A percentile compares a stretch with the other conserved stretches of the same genome.
Conservation (phyloP, 2,888 invertebrate genomes). For the Tuberolachnus salignus region DNA sequence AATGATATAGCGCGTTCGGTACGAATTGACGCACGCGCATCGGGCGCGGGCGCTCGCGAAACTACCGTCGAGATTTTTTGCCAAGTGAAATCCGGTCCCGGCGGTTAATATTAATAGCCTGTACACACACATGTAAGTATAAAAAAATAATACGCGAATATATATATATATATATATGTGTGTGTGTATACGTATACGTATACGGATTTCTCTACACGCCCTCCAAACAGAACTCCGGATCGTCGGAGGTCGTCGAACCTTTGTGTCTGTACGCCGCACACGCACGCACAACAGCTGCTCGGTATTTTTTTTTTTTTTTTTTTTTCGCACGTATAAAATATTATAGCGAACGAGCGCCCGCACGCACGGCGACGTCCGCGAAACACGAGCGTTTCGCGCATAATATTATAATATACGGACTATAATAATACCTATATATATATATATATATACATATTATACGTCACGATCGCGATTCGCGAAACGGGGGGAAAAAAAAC, state of each 20-base stretch:
- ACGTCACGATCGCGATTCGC: too few species aligned
- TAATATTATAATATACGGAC: too few species aligned
- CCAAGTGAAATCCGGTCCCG: slow-evolving; percentile 47
- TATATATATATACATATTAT: too few species aligned
- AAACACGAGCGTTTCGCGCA: too few species aligned
- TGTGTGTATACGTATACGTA: not conserved
- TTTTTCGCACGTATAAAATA: too few species aligned
- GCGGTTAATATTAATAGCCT: slow-evolving; percentile 50
- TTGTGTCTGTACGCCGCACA: slow-evolving; percentile 11
- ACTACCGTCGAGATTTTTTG: slow-evolving; percentile 41
- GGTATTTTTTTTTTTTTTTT: slow-evolving; percentile 9
- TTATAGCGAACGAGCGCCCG: too few species aligned
- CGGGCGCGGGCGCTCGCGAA: slow-evolving; percentile 13
- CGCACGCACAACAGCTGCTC: slow-evolving; percentile 25
- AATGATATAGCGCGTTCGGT: too few species aligned
- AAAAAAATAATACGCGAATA: too few species aligned
- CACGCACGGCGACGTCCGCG: too few species aligned
- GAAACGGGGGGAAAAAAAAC: too few species aligned
- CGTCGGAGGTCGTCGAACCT: slow-evolving; percentile 51
- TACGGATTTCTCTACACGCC: slow-evolving; percentile 40
- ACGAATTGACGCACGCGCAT: not conserved
- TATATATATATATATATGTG: not conserved
- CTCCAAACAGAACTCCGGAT: slow-evolving; percentile 4
- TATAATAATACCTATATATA: too few species aligned
- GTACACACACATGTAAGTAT: not conserved